Evolutionary conservation across 2,113 vertebrate genomes (phyloP), one percentile per base, ranked within the genome.

Genomic region (Plecotus auritus): DNA sequence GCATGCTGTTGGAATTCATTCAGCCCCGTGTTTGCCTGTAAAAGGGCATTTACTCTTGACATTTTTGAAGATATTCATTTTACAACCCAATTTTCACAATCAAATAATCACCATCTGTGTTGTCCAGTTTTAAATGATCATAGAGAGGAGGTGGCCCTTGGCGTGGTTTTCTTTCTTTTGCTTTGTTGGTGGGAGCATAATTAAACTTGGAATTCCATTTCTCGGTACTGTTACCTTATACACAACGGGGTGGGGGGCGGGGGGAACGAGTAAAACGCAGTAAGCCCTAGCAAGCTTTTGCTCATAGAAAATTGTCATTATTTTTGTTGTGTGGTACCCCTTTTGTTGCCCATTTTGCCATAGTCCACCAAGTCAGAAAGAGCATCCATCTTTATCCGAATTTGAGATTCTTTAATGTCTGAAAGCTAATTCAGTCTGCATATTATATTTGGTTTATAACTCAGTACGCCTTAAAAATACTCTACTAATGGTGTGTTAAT

Each of bases 101-200:
- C 97, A 95, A 97, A 97, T 97, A 97, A 92, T 94, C 92, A 81
- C 97, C 97, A 97, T 97, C 97, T 97, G 97, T 88, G 93, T 94
- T 81, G 87, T 95, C 97, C 94, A 92, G 76, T 77, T 54, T 72
- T 40, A 85, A 93, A 86, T 26, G 17, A 93, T 84, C n/a, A 20
- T 0, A 32, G 81, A 77, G 69, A 85, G 12, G 35, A 85, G 80
- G 32, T 40, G 4, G 51, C 7, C 88, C 28, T 74, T 69, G 6
- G n/a, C 61, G 49, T 28, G 23, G 7, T 56, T 66, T 30, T 45
- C 35, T 77, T 28, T 37, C 7, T 37, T 40, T 37, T 74, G 1
- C 86, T 91, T 61, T 76, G 81, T 40, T 56, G 37, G 7, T 69
- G 4, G 32, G 1, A 59, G 18, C 64, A 82, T 70, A 54, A 73